A percentile compares a stretch with the other conserved stretches of the same genome.
These are phyloP conservation scores for Phrynosoma platyrhinos DNA, from an alignment of 2,113 vertebrate genomes.

Conservation along the genomic window DNA sequence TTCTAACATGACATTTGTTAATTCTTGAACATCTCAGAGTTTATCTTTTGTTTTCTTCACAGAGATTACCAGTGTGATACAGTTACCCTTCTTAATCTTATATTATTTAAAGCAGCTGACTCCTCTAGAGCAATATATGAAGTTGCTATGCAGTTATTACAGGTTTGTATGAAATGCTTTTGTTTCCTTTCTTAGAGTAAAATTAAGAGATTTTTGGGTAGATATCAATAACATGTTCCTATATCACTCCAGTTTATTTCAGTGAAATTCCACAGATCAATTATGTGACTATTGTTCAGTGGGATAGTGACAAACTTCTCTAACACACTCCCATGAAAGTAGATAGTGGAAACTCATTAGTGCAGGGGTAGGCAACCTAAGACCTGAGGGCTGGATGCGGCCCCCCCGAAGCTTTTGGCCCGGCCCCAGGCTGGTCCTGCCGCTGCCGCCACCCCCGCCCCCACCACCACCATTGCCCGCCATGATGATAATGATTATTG, in stretches of 20 bases:
- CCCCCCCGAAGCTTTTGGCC: too few relatives aligned
- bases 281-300: background rate
- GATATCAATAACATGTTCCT: background rate
- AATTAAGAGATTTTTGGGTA: background rate
- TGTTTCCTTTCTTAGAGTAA: background rate
- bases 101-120: conserved; percentile 98
- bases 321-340: background rate
- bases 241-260: background rate
- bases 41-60: conserved; percentile 51
- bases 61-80: conserved; percentile 99
- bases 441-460: too few relatives aligned
- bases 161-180: conserved; percentile 81
- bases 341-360: background rate
- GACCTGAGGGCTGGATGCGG: too few relatives aligned
- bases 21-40: background rate
- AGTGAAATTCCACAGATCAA: background rate
- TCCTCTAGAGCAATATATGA: conserved; percentile 97
- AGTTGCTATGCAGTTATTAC: conserved; percentile 97
- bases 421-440: too few relatives aligned
- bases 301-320: background rate
- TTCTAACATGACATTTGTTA: background rate
- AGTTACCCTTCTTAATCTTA: conserved; percentile 97
- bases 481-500: too few relatives aligned
- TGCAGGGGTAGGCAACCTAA: too few relatives aligned
- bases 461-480: too few relatives aligned